Percentiles rank a stretch among this genome's conserved stretches.
These are phyloP conservation scores for Geodia barretti DNA, from an alignment of 37 sponge, comb jelly and placozoan genomes.

Conservation along the genomic window DNA sequence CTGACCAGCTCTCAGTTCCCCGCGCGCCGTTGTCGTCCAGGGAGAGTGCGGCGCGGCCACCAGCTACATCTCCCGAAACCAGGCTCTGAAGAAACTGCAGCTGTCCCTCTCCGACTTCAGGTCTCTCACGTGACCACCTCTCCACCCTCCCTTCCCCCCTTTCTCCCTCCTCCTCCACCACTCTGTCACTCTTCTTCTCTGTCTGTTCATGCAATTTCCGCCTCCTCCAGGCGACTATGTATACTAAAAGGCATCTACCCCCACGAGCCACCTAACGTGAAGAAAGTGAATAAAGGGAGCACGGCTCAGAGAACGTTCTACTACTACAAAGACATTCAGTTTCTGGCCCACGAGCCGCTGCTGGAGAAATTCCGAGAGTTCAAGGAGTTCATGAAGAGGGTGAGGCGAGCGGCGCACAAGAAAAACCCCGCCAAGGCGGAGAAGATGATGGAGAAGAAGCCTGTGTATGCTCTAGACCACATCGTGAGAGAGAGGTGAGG, in stretches of 20 bases:
- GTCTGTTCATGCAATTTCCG: not conserved
- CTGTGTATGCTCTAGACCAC: conserved; percentile 89
- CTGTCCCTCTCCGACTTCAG: conserved; percentile 91
- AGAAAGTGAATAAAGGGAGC: conserved; percentile 89
- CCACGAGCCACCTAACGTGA: conserved; percentile 89
- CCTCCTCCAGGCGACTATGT: conserved; percentile 79
- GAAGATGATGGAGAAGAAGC: conserved; percentile 82
- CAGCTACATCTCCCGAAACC: conserved; percentile 87
- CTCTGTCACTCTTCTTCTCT: not conserved
- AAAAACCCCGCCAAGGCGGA: conserved; percentile 71
- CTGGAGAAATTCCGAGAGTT: conserved; percentile 91
- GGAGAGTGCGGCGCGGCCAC: conserved; percentile 94
- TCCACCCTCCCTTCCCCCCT: not conserved
- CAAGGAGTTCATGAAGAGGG: conserved; percentile 85
- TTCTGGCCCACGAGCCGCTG: conserved; percentile 94
- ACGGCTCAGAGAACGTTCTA: conserved; percentile 94
- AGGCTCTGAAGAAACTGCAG: conserved; percentile 91
- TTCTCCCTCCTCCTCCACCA: not conserved
- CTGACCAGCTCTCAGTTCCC: too few relatives aligned
- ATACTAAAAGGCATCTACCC: conserved; percentile 99
- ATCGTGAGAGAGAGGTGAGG: conserved; percentile 89
- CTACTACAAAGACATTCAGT: conserved; percentile 95
- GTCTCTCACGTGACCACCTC: not conserved
- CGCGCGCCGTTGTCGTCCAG: conserved; percentile 53
- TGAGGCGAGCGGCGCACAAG: conserved; percentile 81